phyloP scores from a whole-genome alignment of 2,888 invertebrate species.

The Rhagonycha fulva region DNA sequence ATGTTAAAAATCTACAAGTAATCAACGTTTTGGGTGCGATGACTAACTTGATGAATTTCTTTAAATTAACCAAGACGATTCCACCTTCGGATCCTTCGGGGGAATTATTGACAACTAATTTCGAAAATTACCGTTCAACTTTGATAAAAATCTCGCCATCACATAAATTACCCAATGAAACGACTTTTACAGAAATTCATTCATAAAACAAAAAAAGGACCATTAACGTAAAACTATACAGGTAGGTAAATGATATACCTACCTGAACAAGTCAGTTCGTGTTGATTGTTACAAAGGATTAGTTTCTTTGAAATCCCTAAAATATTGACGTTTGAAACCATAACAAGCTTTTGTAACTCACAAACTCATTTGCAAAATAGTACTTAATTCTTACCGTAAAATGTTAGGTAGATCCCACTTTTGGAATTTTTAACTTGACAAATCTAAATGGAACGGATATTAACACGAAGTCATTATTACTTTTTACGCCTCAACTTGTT shows the following conservation, averaged over 20 bases:
- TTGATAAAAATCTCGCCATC: background rate
- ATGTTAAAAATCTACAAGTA: slow-evolving; percentile 7
- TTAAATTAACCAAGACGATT: background rate
- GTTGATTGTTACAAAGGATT: background rate
- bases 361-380: background rate
- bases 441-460: background rate
- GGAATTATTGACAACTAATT: background rate
- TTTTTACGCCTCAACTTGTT: background rate
- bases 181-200: background rate
- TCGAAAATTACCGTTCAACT: background rate
- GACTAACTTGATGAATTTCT: background rate
- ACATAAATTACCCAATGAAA: background rate
- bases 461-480: background rate
- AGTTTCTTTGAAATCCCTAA: background rate
- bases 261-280: background rate
- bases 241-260: background rate
- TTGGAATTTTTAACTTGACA: background rate
- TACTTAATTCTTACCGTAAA: background rate
- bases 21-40: slow-evolving; percentile 7
- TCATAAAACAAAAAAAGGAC: background rate
- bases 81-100: background rate
- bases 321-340: background rate
- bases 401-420: background rate
- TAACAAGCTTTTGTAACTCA: background rate
- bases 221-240: background rate